These are phyloP conservation scores for Calameuta idolon DNA, from an alignment of 2,888 invertebrate genomes.

Conservation along the genomic window DNA sequence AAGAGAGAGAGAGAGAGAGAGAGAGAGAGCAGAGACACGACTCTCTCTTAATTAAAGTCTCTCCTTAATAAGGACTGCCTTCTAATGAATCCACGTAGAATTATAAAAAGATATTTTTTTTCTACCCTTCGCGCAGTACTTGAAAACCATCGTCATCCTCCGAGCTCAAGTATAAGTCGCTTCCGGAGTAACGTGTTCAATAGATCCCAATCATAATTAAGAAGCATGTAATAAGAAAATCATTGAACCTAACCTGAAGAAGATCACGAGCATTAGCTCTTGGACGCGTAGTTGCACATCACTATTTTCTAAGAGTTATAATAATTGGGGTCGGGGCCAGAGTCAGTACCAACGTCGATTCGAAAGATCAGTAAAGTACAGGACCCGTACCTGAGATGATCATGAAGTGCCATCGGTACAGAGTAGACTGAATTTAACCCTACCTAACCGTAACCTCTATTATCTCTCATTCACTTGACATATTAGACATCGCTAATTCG, in stretches of 20 bases:
- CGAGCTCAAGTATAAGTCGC: not conserved
- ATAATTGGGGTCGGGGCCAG: slow-evolving; percentile 52
- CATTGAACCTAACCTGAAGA: not conserved
- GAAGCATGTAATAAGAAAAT: not conserved
- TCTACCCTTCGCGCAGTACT: not conserved
- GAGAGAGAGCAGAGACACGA: too few species aligned
- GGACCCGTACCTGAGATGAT: not conserved
- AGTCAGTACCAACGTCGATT: not conserved
- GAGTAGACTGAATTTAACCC: not conserved
- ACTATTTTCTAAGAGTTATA: slow-evolving; percentile 48
- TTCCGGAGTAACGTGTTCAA: not conserved
- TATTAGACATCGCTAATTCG: not conserved
- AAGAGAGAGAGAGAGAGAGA: too few species aligned
- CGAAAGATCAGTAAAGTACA: not conserved
- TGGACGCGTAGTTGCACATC: not conserved
- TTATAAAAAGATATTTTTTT: not conserved
- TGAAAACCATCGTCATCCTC: not conserved
- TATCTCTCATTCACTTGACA: not conserved
- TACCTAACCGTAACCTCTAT: not conserved
- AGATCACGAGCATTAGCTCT: not conserved
- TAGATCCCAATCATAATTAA: not conserved
- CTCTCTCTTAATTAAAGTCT: not conserved
- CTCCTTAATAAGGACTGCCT: not conserved
- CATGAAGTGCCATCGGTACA: not conserved
- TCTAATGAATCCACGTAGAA: not conserved